phyloP scores from a whole-genome alignment of 2,888 invertebrate genomes.

The Tethea ocularis region DNA sequence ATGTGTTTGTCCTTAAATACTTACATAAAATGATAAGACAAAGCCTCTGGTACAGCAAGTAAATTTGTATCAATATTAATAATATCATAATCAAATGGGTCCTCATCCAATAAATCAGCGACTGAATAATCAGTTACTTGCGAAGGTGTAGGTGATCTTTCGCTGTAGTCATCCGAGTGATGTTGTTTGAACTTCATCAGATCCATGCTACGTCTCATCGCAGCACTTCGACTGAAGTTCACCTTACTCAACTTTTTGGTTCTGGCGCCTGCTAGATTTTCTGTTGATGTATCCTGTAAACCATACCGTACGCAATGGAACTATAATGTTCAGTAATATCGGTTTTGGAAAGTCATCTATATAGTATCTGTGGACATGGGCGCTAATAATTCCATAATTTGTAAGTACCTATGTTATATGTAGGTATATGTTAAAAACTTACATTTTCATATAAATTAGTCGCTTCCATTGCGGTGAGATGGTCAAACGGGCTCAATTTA shows the following conservation, averaged over 20 bases:
- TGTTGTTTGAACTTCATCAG: conserved; percentile 33
- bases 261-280: conserved; percentile 17
- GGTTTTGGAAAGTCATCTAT: too few species aligned
- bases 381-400: too few species aligned
- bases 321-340: too few species aligned
- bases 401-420: too few species aligned
- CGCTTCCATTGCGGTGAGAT: conserved; percentile 28
- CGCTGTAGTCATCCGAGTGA: conserved; percentile 55
- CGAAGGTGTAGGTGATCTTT: conserved; percentile 39
- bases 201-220: conserved; percentile 37
- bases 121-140: conserved; percentile 34
- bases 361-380: too few species aligned
- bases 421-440: conserved; percentile 17
- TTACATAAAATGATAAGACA: conserved; percentile 38
- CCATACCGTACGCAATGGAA: too few species aligned
- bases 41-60: conserved; percentile 43
- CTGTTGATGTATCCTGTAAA: conserved; percentile 21
- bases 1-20: conserved; percentile 20
- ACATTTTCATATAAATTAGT: conserved; percentile 25
- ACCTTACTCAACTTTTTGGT: conserved; percentile 45
- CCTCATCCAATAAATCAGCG: conserved; percentile 57
- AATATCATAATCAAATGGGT: conserved; percentile 75
- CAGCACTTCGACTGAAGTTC: conserved; percentile 42
- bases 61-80: conserved; percentile 67
- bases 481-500: conserved; percentile 58